Evolutionary conservation across 2,797 vertebrate genomes (phyloP).

Genomic region (Falco novaeseelandiae): DNA sequence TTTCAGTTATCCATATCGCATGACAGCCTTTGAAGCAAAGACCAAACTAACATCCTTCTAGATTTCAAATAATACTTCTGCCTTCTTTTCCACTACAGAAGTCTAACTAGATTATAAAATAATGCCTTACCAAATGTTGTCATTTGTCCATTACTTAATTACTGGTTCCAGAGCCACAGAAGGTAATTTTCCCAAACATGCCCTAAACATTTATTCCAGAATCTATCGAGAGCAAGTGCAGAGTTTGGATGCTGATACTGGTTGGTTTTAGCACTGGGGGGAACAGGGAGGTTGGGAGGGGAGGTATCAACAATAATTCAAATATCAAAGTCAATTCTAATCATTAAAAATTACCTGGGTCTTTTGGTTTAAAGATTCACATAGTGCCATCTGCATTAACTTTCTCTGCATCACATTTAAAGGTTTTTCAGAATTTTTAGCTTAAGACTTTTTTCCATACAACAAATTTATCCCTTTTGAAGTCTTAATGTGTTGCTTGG

Average conservation of each 20-base stretch:
- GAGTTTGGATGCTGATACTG: neutral
- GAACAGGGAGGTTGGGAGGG: neutral
- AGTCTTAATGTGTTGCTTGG: conserved; percentile 19
- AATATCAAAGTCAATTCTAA: neutral
- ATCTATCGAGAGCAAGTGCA: neutral
- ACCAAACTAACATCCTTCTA: conserved; percentile 13
- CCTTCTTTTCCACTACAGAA: neutral
- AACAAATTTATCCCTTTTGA: conserved; percentile 11
- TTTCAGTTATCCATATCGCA: neutral
- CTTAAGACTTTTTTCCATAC: neutral
- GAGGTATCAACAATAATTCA: neutral
- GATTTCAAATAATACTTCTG: neutral
- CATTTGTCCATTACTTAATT: conserved; percentile 51
- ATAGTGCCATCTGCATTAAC: neutral
- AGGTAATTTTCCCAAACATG: neutral
- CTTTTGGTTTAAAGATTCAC: neutral
- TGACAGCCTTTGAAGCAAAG: neutral
- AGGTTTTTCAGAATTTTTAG: neutral
- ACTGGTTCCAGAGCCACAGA: neutral
- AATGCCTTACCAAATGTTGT: conserved; percentile 31
- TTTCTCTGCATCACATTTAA: neutral
- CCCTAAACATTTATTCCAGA: conserved; percentile 21
- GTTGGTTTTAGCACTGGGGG: neutral
- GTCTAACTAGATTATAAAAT: conserved; percentile 24
- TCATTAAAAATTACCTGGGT: neutral